phyloP scores from a whole-genome alignment of 2,797 vertebrate species.

The Parambassis ranga region DNA sequence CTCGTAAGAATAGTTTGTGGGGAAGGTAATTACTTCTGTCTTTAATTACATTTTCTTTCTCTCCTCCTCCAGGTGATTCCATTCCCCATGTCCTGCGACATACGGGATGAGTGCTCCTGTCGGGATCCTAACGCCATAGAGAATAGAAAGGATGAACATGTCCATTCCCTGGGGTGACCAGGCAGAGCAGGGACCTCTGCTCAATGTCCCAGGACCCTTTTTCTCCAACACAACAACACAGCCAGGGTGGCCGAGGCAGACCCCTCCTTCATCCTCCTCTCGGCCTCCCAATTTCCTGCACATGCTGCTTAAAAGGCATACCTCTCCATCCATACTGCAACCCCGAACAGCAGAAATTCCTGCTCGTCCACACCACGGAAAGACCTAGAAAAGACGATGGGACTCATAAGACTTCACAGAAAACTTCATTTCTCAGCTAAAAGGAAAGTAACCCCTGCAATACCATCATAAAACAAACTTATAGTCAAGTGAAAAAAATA shows the following conservation, averaged over 20 bases:
- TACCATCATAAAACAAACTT: slow-evolving; percentile 44
- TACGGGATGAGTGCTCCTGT: slow-evolving; percentile 92
- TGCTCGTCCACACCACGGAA: slow-evolving; percentile 48
- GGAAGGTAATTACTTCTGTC: background rate
- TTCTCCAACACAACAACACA: slow-evolving; percentile 60
- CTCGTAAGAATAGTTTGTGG: no score
- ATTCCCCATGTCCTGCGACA: slow-evolving; percentile 95
- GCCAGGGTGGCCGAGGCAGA: slow-evolving; percentile 78
- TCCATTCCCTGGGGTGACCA: slow-evolving; percentile 82
- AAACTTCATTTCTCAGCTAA: slow-evolving; percentile 59
- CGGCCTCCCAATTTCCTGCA: slow-evolving; percentile 70
- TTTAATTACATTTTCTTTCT: background rate
- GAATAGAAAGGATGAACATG: slow-evolving; percentile 80
- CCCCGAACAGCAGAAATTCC: slow-evolving; percentile 84
- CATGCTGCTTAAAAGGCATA: slow-evolving; percentile 85
- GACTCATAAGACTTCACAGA: slow-evolving; percentile 60
- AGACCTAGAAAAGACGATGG: slow-evolving; percentile 52
- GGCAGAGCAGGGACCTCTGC: slow-evolving; percentile 40
- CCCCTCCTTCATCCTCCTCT: slow-evolving; percentile 61
- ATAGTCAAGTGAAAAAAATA: slow-evolving; percentile 51
- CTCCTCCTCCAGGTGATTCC: slow-evolving; percentile 87
- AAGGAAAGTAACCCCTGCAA: slow-evolving; percentile 67
- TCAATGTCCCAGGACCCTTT: slow-evolving; percentile 54
- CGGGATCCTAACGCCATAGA: slow-evolving; percentile 91
- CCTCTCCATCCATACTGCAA: slow-evolving; percentile 83